Evolutionary conservation across 2,797 vertebrate species (phyloP).

Genomic region (Aeoliscus strigatus): DNA sequence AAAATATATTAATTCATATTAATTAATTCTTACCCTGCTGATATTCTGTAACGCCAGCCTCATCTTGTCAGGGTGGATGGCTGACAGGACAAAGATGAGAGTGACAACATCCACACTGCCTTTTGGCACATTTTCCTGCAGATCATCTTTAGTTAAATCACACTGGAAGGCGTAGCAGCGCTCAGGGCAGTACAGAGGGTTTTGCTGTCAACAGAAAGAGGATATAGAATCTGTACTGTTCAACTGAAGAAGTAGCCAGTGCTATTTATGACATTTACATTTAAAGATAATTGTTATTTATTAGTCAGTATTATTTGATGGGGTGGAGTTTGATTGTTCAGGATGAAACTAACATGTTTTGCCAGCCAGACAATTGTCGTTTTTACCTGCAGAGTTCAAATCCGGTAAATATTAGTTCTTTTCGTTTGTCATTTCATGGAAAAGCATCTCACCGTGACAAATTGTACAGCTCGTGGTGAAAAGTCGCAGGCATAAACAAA

Average conservation of each 20-base stretch:
- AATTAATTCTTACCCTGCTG: slow-evolving; percentile 75
- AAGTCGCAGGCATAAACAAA: slow-evolving; percentile 97
- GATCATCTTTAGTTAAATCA: slow-evolving; percentile 87
- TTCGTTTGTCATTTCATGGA: too few species aligned
- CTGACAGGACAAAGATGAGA: slow-evolving; percentile 93
- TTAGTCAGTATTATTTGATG: too few species aligned
- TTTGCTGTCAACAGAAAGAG: slow-evolving; percentile 71
- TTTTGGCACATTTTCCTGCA: slow-evolving; percentile 75
- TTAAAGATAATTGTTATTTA: too few species aligned
- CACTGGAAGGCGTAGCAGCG: slow-evolving; percentile 91
- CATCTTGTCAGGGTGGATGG: slow-evolving; percentile 95
- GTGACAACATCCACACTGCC: slow-evolving; percentile 83
- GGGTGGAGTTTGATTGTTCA: too few species aligned
- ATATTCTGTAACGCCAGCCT: slow-evolving; percentile 81
- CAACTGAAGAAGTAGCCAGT: too few species aligned
- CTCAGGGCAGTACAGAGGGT: slow-evolving; percentile 76
- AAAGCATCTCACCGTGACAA: slow-evolving; percentile 82
- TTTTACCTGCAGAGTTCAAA: too few species aligned
- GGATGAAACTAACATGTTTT: too few species aligned
- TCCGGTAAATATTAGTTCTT: too few species aligned
- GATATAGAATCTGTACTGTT: too few species aligned
- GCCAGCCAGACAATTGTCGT: too few species aligned
- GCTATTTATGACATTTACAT: too few species aligned
- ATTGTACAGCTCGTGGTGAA: slow-evolving; percentile 91
- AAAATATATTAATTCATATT: too few species aligned